These are phyloP conservation scores for Pyrocephalus nanus DNA, from an alignment of 2,797 vertebrate species.

Conservation along the genomic window DNA sequence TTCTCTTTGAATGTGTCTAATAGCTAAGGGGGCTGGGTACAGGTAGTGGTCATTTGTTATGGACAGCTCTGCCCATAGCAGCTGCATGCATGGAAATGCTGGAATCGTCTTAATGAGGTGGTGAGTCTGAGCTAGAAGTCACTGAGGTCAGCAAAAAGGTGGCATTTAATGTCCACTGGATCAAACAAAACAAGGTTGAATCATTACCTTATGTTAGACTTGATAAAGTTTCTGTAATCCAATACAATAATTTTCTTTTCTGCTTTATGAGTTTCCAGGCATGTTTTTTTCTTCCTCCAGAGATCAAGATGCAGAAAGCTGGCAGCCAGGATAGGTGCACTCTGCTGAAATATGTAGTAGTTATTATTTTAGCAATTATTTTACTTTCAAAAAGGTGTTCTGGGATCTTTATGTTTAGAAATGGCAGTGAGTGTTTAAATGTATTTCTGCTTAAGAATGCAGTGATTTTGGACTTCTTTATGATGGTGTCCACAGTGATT, in stretches of 20 bases:
- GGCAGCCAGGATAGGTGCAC: neutral
- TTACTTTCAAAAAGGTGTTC: neutral
- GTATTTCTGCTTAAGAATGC: neutral
- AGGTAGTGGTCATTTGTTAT: neutral
- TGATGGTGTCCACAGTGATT: neutral
- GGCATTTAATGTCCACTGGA: neutral
- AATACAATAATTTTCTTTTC: neutral
- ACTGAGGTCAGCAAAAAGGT: neutral
- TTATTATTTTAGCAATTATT: neutral
- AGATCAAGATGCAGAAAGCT: neutral
- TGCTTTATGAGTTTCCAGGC: neutral
- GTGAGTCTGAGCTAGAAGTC: neutral
- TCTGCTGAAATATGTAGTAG: neutral
- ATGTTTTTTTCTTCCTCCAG: neutral
- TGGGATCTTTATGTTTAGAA: neutral
- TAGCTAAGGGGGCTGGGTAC: neutral
- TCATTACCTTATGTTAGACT: neutral
- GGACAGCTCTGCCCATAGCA: neutral
- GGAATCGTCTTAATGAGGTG: neutral
- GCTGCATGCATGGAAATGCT: neutral
- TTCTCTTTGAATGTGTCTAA: neutral
- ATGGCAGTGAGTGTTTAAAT: neutral
- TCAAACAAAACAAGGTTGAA: neutral
- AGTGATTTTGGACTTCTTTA: neutral
- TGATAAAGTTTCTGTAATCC: neutral